A percentile compares a stretch with the other conserved stretches of the same genome.
phyloP scores from a whole-genome alignment of 2,113 vertebrate species.

The Chaenocephalus aceratus region DNA sequence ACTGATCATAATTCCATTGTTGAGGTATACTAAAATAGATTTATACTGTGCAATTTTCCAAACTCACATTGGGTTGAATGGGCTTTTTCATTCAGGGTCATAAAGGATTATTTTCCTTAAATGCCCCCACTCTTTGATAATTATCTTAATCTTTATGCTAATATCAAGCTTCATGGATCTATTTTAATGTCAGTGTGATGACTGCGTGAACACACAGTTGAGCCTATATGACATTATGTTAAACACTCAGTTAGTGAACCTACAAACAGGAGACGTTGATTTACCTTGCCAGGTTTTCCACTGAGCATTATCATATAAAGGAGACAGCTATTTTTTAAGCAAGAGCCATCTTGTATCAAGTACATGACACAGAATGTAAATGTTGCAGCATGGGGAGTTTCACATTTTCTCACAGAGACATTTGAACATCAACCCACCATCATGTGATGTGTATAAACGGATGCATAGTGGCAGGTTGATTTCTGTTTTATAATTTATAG shows the following conservation, averaged over 20 bases:
- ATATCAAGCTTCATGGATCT: constrained; percentile 12
- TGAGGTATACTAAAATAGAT: too few relatives aligned
- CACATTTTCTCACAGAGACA: constrained; percentile 1
- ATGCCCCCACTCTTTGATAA: not conserved
- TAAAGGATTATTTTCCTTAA: constrained; percentile 8
- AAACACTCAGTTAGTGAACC: constrained; percentile 12
- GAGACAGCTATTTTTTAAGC: not conserved
- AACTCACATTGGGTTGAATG: not conserved
- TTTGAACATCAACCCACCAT: constrained; percentile 11
- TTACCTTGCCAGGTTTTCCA: constrained; percentile 24
- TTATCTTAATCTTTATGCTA: not conserved
- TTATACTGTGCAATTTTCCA: too few relatives aligned
- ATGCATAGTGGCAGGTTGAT: constrained; percentile 34
- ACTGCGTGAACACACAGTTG: not conserved
- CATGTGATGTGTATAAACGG: constrained; percentile 24
- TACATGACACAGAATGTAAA: not conserved
- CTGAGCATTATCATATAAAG: not conserved
- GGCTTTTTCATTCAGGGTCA: constrained; percentile 34
- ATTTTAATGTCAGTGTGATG: constrained; percentile 9
- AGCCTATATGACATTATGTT: not conserved
- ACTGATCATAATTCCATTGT: too few relatives aligned
- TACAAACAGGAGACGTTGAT: not conserved
- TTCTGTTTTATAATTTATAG: constrained; percentile 43
- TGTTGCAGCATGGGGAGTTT: not conserved
- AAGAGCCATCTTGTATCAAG: not conserved